Percentiles rank a stretch among this genome's conserved stretches.
phyloP scores from a whole-genome alignment of 2,113 vertebrate species.

The Pleuronectes platessa region DNA sequence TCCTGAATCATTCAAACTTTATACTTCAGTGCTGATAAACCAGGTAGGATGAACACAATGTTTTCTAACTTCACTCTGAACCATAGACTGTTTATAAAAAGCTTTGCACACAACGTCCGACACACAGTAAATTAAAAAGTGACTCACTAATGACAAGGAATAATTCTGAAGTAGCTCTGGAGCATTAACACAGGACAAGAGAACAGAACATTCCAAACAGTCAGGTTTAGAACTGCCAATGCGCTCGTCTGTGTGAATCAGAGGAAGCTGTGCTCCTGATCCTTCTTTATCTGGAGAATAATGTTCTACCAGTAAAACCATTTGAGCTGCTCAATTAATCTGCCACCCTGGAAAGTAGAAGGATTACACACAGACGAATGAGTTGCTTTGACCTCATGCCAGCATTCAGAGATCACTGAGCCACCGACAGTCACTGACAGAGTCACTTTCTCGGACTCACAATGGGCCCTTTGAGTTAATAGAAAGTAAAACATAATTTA shows the following conservation, averaged over 20 bases:
- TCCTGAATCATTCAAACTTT: too few relatives aligned
- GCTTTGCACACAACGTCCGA: too few relatives aligned
- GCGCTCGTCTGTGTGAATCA: constrained; percentile 17
- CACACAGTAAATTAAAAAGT: too few relatives aligned
- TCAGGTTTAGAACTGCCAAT: not conserved
- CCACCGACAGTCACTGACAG: constrained; percentile 9
- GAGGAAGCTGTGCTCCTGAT: constrained; percentile 3
- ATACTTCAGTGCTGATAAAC: too few relatives aligned
- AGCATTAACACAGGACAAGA: not conserved
- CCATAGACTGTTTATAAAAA: too few relatives aligned
- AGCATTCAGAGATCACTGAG: constrained; percentile 17
- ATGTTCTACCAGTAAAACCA: constrained; percentile 8
- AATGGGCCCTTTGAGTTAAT: constrained; percentile 32
- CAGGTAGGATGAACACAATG: too few relatives aligned
- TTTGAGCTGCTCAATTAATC: constrained; percentile 4
- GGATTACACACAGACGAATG: constrained; percentile 6
- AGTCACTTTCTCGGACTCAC: not conserved
- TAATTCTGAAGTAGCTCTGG: too few relatives aligned
- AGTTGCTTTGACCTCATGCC: not conserved
- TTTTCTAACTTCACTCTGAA: too few relatives aligned
- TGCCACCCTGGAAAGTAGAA: constrained; percentile 15
- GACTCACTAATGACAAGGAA: too few relatives aligned
- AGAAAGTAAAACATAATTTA: constrained; percentile 55
- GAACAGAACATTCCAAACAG: not conserved
- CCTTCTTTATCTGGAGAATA: not conserved